Evolutionary conservation across 1,140 invertebrate species (phyloP), one percentile per base, ranked within the genome.

Genomic region (Lutraria rhynchaena): DNA sequence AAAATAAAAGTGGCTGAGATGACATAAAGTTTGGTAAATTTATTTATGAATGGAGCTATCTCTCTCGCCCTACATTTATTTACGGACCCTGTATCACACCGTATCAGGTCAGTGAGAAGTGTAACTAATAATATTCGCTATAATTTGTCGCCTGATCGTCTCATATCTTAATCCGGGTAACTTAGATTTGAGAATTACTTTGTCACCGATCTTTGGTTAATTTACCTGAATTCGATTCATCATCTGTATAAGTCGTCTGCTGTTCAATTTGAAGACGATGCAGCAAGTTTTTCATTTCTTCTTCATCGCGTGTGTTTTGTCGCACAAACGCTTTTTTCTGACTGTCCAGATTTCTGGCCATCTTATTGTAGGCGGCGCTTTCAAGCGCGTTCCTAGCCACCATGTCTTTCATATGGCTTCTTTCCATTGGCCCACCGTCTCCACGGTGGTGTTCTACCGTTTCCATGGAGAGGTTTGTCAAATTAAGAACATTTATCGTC

Each of bases 301-400:
- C 65, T 24, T 81, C 77, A 37, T 81, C 77, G 11, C 67, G 65
- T 24, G 77, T 70, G 44, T 57, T 81, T 41, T 81, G 77, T 46
- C 77, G 33, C 9, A 81, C 77, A 49, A 81, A 81, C 24, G 65
- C 77, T 46, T 35, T 55, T 44, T 60, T 70, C 53, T 81, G 53
- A 41, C 49, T 70, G 0, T 81, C 77, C 49, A 81, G 29, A 51
- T 61, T 51, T 55, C 61, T 81, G 37, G 77, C 33, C 7, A 44
- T 55, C 22, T 71, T 70, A 35, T 58, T 15, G 35, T 58, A 69
- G 24, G 67, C 67, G 24, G 55, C 67, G n/a, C 31, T 81, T 27
- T 81, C 77, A 5, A 60, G 7, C 22, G 77, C 65, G 55, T 81
- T 81, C 49, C 67, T 44, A 19, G 53, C 63, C 5, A 81, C 67